Base-by-base conservation (phyloP, 2,113 vertebrate species). In the Synchiropus splendidus region DNA sequence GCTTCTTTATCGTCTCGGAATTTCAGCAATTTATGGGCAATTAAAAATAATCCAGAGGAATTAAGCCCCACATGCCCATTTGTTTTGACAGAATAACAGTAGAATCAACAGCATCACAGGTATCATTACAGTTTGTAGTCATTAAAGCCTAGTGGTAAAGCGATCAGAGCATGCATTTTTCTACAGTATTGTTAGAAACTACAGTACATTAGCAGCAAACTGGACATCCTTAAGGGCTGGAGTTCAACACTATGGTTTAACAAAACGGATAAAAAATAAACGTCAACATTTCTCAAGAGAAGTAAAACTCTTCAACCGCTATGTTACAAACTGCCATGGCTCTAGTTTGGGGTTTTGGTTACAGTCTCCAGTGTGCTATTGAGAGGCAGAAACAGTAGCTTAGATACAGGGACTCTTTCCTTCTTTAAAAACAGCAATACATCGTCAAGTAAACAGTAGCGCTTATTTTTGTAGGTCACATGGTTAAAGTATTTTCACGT, bases 401-500 rank as follows among this genome's bases (percentile, higher is more conserved):
- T 89, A 87, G 87, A 79, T 77, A 82, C 89, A 78, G 80, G 76
- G 80, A 86, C 82, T 85, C 83, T 77, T 83, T 85, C 79, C 87
- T 90, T 90, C 88, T 86, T 90, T 90, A 88, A 89, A 94, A 92
- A 90, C 87, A 91, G 88, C 89, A 92, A 90, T 88, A 93, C 91
- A 92, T 91, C 89, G 76, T 93, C 89, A 94, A 96, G 91, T 94
- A 94, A 92, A 91, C 91, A 92, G 91, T 91, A 90, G 90, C 90
- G 88, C 92, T 91, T 90, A 78, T 69, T 77, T 86, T 77, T 80
- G 79, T 91, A 89, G 87, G 89, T 89, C 88, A 89, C 90, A 89
- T 87, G 90, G 92, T 89, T 90, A 94, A 92, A 96, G 91, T 90
- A 91, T 89, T 83, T 84, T 92, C 72, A 79, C 63, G 88, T 98